Evolutionary conservation across 2,888 invertebrate species (phyloP), one percentile per base, ranked within the genome.

Genomic region (Agrenia bidenticulata): DNA sequence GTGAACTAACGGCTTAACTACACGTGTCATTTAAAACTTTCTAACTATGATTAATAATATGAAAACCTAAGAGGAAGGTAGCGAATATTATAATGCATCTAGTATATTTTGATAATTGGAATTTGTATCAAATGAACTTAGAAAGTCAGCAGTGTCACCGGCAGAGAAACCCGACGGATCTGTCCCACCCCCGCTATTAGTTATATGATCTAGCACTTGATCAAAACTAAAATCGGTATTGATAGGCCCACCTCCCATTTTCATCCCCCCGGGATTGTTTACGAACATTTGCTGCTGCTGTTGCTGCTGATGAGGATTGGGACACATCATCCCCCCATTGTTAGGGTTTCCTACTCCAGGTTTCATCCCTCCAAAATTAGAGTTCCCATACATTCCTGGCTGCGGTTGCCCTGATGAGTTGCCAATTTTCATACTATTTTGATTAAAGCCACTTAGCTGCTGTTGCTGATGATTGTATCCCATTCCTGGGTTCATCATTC

Each of bases 51-150:
- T 32, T 32, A 32, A 4, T 32, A 32, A 32, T 32, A 32, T 32
- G 32, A 32, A 32, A 32, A 32, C 32, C 32, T 45, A 45, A 15
- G 45, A n/a, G 27, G 56, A 41, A 19, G 15, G 37, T 2, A 57
- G 56, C 37, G 27, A 57, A 58, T 66, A 63, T 66, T 69, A 71
- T 63, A 45, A 45, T 45, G 9, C 45, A 32, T 70, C 68, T 21
- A 72, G 55, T 21, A 72, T 68, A 63, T 64, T 67, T 17, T 61
- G 58, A 65, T 67, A 69, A 51, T 67, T 69, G 17, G 63, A 55
- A 54, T 61, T 66, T 15, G 68, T 41, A 41, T 70, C 72, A 53
- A 70, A 72, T 50, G 69, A 63, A 49, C 54, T 65, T 23, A 71
- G 56, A 39, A 71, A 71, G 42, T 71, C 71, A 15, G 66, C 32